Percentiles rank a stretch among this genome's conserved stretches.
Evolutionary conservation across 2,888 invertebrate genomes (phyloP).

Genomic region (Caenorhabditis zanzibari): DNA sequence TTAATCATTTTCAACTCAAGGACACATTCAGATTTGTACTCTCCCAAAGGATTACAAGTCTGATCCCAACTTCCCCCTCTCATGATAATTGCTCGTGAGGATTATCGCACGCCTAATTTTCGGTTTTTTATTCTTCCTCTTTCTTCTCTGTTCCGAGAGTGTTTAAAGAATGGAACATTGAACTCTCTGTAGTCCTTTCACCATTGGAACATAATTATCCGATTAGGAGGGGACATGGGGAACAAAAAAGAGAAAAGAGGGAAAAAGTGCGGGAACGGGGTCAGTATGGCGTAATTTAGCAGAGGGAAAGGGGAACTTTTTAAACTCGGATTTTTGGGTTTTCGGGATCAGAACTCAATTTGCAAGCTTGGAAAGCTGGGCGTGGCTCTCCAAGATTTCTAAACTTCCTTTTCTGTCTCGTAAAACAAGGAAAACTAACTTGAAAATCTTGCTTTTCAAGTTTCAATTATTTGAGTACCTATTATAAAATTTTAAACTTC

Average conservation of each 20-base stretch:
- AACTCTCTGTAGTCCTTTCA: neutral
- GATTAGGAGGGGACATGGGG: neutral
- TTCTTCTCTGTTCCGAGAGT: neutral
- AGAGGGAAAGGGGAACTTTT: neutral
- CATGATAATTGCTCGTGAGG: neutral
- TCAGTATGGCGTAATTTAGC: conserved; percentile 4
- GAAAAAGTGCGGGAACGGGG: conserved; percentile 36
- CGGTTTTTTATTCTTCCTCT: neutral
- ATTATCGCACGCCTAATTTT: conserved; percentile 28
- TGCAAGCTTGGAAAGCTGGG: too few species aligned
- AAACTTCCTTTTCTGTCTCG: too few species aligned
- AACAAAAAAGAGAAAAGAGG: neutral
- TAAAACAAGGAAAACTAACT: too few species aligned
- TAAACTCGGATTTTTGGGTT: neutral
- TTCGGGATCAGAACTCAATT: neutral
- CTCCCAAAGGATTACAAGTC: neutral
- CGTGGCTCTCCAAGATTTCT: too few species aligned
- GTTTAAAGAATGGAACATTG: conserved; percentile 15
- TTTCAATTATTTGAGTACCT: too few species aligned
- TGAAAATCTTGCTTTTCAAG: too few species aligned
- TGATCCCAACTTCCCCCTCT: neutral
- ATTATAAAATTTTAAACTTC: too few species aligned
- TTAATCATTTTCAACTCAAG: too few species aligned
- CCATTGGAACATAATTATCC: conserved; percentile 35
- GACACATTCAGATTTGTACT: neutral